Base-by-base conservation (phyloP, 2,888 invertebrate genomes). In the Deilephila elpenor region DNA sequence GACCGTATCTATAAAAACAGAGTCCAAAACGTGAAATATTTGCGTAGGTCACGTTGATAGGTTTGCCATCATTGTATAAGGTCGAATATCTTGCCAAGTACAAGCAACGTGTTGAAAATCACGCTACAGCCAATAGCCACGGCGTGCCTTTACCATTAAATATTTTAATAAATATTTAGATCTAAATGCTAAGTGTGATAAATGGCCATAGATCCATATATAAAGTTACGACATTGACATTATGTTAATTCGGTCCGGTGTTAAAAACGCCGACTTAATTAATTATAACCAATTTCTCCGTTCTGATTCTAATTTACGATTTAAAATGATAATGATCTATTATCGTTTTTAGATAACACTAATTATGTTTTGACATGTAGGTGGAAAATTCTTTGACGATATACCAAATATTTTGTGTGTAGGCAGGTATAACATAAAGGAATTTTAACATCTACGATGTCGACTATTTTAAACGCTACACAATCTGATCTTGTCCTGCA, bases 311-410 rank as follows among this genome's bases (percentile, higher is more conserved):
- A 29, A 67, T 67, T 44, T 25, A 67, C 44, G 67, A 67, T 67
- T 44, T 25, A 20, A 44, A 67, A 44, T 19, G 64, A 67, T 67
- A 67, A 67, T 44, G 51, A 67, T 67, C 67, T 67, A 67, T 51
- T 51, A 67, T 67, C 67, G 51, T 25, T 67, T 60, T 67, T 67
- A 67, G 67, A 67, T 67, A 67, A 67, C 5, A 51, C 25, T 51
- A 67, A 67, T 67, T 44, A 6, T 67, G 51, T 67, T 51, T 67
- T 51, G 17, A 51, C 14, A 51, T 17, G 67, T 51, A 25, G 51
- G 25, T 25, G 67, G 67, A 51, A 67, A 25, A 67, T 67, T 64
- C 64, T 64, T 62, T 6, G 17, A 44, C 11, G 51, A 6, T 44
- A 44, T 44, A 64, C n/a, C 37, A 37, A 64, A 20, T 64, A 37